These are phyloP conservation scores for Neoscelio sp. DNA, from an alignment of 2,888 invertebrate genomes.

Conservation along the genomic window DNA sequence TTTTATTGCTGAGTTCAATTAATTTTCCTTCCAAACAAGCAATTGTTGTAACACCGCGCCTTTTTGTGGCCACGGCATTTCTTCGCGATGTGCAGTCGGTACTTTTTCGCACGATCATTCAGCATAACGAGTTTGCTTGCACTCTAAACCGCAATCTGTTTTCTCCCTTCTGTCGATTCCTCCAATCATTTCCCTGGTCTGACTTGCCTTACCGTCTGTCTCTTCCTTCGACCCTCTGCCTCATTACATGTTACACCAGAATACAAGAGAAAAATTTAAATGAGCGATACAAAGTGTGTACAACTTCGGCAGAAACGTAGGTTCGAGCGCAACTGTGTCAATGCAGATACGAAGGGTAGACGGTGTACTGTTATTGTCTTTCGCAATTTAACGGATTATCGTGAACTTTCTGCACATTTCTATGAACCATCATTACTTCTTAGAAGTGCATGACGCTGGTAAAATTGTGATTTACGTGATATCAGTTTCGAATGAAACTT, in stretches of 20 bases:
- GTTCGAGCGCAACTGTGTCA: conserved; percentile 54
- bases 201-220: background rate
- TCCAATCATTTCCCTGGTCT: background rate
- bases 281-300: background rate
- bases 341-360: conserved; percentile 55
- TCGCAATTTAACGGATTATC: conserved; percentile 53
- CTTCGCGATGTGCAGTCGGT: conserved; percentile 42
- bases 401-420: conserved; percentile 44
- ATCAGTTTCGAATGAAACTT: conserved; percentile 47
- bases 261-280: conserved; percentile 5
- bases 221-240: conserved; percentile 29
- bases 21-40: conserved; percentile 29
- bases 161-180: background rate
- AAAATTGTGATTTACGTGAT: conserved; percentile 37
- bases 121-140: conserved; percentile 61
- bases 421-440: conserved; percentile 43
- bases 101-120: conserved; percentile 67
- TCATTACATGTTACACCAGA: conserved; percentile 15
- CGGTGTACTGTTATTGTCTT: conserved; percentile 36
- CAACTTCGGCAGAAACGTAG: conserved; percentile 26
- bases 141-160: conserved; percentile 33
- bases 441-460: conserved; percentile 33
- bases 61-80: conserved; percentile 61
- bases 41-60: conserved; percentile 59
- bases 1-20: conserved; percentile 15